Base-by-base conservation (phyloP, 2,797 vertebrate species). In the Thaleichthys pacificus region DNA sequence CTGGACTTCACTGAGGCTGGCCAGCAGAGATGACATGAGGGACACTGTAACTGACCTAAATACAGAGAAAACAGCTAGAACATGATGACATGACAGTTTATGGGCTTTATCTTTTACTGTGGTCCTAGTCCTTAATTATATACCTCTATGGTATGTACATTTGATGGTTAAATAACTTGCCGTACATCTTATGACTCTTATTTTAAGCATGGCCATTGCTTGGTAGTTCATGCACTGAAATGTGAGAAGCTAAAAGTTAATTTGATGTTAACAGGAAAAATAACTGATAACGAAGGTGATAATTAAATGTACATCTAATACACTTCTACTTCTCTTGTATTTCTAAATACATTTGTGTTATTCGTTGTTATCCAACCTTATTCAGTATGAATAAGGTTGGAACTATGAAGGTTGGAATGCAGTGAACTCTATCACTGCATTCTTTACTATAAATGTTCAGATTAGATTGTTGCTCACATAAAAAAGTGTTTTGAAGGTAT, bases 1-100 rank as follows among this genome's bases (percentile, higher is more conserved):
- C 82, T 94, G 83, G 90, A 91, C 82, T 71, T 90, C 4, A 79
- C 82, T 56, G 91, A 92, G 32, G 77, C 83, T 0, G 90, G 87
- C 38, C 92, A 89, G 75, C 87, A 88, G 38, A 72, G 88, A 82
- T 90, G 68, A 38, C 72, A 30, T 64, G 26, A 49, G 19, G 0
- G 64, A 11, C 1, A 17, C 32, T 32, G 26, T 19, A 6, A 26
- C 70, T 61, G 3, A 49, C 14, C n/a, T 47, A 19, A 12, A 35
- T 30, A 32, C 32, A 30, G 56, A 66, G 9, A 22, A 51, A 32
- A 58, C 57, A 32, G 49, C 4, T 4, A 22, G 4, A 12, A 21
- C 26, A 12, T 3, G 32, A n/a, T 56, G 51, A 56, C 51, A 17
- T 56, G 51, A 8, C 17, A 1, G 51, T 17, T 54, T 56, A 3